phyloP scores from a whole-genome alignment of 2,888 invertebrate species.

The Conistra vaccinii region DNA sequence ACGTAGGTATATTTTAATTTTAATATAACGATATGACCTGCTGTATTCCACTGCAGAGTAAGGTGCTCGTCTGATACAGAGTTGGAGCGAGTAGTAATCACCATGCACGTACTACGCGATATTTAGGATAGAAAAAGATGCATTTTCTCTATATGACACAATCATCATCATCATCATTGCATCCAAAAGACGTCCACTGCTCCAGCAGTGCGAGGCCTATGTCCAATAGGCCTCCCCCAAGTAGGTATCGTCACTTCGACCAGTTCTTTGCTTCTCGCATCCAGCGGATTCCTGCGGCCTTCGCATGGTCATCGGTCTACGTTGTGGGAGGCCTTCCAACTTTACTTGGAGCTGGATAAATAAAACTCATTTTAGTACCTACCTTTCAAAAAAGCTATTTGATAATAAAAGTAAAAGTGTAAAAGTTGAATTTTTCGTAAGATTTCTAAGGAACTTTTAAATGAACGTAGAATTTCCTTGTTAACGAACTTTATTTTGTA shows the following conservation, averaged over 20 bases:
- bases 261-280: no score
- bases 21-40: not conserved
- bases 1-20: not conserved
- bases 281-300: no score
- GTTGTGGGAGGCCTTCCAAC: no score
- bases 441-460: slow-evolving; percentile 7
- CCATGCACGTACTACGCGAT: not conserved
- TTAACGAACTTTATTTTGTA: slow-evolving; percentile 30
- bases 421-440: not conserved
- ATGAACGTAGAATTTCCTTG: slow-evolving; percentile 3
- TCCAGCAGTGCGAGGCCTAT: no score
- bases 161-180: not conserved
- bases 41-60: not conserved
- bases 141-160: not conserved
- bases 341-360: not conserved
- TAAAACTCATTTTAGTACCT: no score
- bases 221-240: no score
- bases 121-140: not conserved
- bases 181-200: no score
- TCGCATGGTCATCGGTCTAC: no score
- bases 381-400: no score
- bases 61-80: not conserved
- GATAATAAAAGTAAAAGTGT: not conserved
- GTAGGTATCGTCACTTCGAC: no score
- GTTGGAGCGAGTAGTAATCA: not conserved